phyloP scores from a whole-genome alignment of 2,113 vertebrate genomes.

The Phyllopteryx taeniolatus region DNA sequence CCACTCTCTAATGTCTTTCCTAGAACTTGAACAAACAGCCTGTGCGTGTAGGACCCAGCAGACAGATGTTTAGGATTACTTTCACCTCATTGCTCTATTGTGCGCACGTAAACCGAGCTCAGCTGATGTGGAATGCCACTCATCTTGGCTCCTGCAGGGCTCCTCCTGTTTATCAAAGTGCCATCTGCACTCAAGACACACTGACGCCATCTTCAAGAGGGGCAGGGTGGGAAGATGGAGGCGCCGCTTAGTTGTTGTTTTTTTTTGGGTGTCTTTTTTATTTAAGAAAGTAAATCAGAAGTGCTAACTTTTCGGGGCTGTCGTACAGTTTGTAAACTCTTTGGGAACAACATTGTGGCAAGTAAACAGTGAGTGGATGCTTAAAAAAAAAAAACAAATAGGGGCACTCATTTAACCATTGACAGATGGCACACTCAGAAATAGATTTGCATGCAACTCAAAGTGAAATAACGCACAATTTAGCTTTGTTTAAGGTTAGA shows the following conservation, averaged over 20 bases:
- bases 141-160: conserved; percentile 61
- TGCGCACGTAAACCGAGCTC: conserved; percentile 69
- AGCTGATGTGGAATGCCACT: conserved; percentile 72
- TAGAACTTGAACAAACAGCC: conserved; percentile 71
- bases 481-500: not conserved
- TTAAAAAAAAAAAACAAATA: not conserved
- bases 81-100: conserved; percentile 73
- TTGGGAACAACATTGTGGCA: not conserved
- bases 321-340: conserved; percentile 7
- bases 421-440: conserved; percentile 2
- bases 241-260: not conserved
- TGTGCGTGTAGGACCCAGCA: conserved; percentile 67
- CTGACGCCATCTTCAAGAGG: conserved; percentile 28
- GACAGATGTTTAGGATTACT: conserved; percentile 77
- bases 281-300: conserved; percentile 2
- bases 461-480: not conserved
- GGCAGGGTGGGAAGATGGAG: conserved; percentile 7
- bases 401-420: not conserved
- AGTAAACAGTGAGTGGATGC: not conserved
- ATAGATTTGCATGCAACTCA: not conserved
- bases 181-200: conserved; percentile 60
- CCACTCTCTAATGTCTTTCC: conserved; percentile 62
- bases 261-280: not conserved
- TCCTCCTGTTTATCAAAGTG: conserved; percentile 62
- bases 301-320: not conserved